These are phyloP conservation scores for Microtus pennsylvanicus DNA, from an alignment of 2,113 vertebrate genomes.

Conservation along the genomic window DNA sequence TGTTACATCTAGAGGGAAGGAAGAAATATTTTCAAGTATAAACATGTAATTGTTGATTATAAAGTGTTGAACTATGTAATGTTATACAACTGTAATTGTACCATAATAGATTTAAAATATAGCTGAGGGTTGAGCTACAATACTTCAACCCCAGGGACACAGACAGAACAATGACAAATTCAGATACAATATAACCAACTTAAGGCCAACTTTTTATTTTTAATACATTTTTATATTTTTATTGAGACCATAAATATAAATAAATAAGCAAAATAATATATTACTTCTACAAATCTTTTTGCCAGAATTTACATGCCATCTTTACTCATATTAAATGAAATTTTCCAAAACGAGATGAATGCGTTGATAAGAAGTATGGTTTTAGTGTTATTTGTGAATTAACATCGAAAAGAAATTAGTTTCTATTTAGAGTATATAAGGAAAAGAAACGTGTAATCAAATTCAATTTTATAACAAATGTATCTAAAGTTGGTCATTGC, in stretches of 20 bases:
- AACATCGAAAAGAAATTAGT: background rate
- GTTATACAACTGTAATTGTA: constrained; percentile 45
- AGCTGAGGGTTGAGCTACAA: background rate
- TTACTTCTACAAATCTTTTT: constrained; percentile 46
- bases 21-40: constrained; percentile 63
- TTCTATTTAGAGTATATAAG: background rate
- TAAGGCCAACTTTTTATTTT: background rate
- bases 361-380: background rate
- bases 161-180: background rate
- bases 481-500: background rate
- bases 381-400: constrained; percentile 36
- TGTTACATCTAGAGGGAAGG: constrained; percentile 61
- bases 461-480: constrained; percentile 12
- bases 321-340: background rate
- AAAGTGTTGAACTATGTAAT: constrained; percentile 28
- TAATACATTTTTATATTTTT: too few relatives aligned
- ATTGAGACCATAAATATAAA: background rate
- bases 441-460: constrained; percentile 24
- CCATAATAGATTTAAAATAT: constrained; percentile 11
- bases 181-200: background rate
- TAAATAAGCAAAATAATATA: background rate
- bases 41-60: constrained; percentile 61
- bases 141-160: background rate
- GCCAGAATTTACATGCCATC: background rate
- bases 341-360: background rate